Conservation (phyloP, 1,140 invertebrate species). For the Monomorium pharaonis region DNA sequence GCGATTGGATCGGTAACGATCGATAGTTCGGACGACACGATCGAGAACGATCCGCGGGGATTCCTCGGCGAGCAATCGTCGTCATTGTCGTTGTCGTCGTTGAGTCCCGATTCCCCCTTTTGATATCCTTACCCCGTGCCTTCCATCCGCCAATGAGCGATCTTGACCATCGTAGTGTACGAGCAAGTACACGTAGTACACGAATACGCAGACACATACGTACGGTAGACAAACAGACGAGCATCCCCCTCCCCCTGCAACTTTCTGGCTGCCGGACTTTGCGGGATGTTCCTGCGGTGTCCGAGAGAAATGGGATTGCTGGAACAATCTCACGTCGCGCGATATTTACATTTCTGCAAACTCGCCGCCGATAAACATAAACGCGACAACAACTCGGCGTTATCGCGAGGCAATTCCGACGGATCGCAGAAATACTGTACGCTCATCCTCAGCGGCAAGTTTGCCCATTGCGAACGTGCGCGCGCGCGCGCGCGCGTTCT, state of each 20-base stretch:
- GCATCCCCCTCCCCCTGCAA: slow-evolving; percentile 46
- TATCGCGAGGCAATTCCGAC: slow-evolving; percentile 23
- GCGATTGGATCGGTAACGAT: slow-evolving; percentile 89
- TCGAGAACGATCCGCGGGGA: slow-evolving; percentile 31
- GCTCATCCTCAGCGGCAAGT: not conserved
- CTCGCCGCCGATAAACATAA: slow-evolving; percentile 12
- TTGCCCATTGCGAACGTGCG: not conserved
- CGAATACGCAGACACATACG: not conserved
- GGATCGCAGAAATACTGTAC: not conserved
- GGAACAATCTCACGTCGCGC: slow-evolving; percentile 41
- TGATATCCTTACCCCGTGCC: slow-evolving; percentile 85
- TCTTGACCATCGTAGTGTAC: slow-evolving; percentile 69
- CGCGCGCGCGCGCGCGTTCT: not conserved
- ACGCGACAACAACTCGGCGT: slow-evolving; percentile 29
- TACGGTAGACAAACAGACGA: not conserved
- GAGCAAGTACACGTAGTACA: not conserved
- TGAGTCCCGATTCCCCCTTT: slow-evolving; percentile 66
- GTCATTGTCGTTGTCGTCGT: slow-evolving; percentile 16
- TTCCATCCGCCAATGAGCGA: slow-evolving; percentile 80
- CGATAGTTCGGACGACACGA: slow-evolving; percentile 78
- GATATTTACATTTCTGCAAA: slow-evolving; percentile 38
- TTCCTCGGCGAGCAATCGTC: slow-evolving; percentile 33
- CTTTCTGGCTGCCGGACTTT: slow-evolving; percentile 63
- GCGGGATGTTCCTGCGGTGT: slow-evolving; percentile 23
- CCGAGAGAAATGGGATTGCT: slow-evolving; percentile 53